Evolutionary conservation across 2,113 vertebrate genomes (phyloP), one percentile per base, ranked within the genome.

Genomic region (Carassius carassius): DNA sequence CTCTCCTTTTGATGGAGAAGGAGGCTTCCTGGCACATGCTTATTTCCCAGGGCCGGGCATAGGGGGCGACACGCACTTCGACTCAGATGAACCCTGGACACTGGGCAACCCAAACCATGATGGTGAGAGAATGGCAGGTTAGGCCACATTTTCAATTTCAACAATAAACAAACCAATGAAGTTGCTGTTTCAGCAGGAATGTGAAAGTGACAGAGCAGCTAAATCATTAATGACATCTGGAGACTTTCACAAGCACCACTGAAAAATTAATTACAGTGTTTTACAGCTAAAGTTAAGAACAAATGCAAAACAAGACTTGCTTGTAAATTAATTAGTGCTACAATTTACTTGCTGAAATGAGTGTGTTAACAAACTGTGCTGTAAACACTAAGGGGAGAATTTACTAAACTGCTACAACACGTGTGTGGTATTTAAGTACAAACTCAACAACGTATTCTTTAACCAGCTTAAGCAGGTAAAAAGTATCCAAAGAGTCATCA

Each of bases 21-120:
- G 98, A 70, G 98, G 98, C 85, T 99, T 99, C 91, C 93, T 99
- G 60, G 98, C 98, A 84, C 98, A 99, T 0, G 98, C 98, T 84
- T 99, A 99, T 92, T 99, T 99, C 82, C 98, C 98, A 19, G 98
- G 98, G 60, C 98, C 98, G 0, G 98, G 98, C 78, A 99, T 99
- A 79, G 98, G 98, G 86, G 98, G 98, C 85, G 98, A 99, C 90
- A 99, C 98, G 74, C 98, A 99, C 92, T 99, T 99, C 21, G 98
- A 99, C 89, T 99, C 97, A 0, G 98, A 99, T 35, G 98, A 99
- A 86, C 98, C 98, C 0, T 99, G 98, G 98, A 99, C 98, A 3
- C 91, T 99, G 86, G 98, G 97, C 87, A 98, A 99, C 90, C 96
- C 98, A 83, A 98, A 98, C 90, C 98, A 99, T 81, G 98, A 99